phyloP scores from a whole-genome alignment of 2,113 vertebrate genomes.

The Oreochromis aureus region DNA sequence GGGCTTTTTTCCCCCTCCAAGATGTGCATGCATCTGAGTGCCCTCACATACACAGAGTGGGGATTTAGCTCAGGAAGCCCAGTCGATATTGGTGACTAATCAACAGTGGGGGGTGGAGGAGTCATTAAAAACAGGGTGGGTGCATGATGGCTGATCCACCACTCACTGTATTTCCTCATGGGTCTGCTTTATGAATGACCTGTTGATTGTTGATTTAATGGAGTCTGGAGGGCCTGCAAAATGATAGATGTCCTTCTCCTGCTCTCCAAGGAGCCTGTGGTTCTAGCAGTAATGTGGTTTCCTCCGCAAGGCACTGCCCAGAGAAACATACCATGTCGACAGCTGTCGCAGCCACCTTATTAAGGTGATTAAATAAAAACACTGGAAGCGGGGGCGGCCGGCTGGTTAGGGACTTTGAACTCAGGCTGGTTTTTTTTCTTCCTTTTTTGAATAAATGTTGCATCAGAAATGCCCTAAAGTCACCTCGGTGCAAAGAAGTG shows the following conservation, averaged over 20 bases:
- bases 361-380: slow-evolving; percentile 67
- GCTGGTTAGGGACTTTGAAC: slow-evolving; percentile 22
- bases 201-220: slow-evolving; percentile 65
- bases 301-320: slow-evolving; percentile 29
- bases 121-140: slow-evolving; percentile 31
- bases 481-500: neutral
- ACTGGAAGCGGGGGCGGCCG: slow-evolving; percentile 4
- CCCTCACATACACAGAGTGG: neutral
- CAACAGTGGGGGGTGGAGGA: slow-evolving; percentile 21
- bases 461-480: slow-evolving; percentile 22
- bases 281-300: slow-evolving; percentile 52
- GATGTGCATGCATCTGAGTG: neutral
- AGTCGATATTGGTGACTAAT: slow-evolving; percentile 56
- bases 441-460: neutral
- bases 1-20: neutral
- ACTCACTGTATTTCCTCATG: slow-evolving; percentile 29
- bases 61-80: slow-evolving; percentile 21
- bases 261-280: slow-evolving; percentile 35
- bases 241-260: slow-evolving; percentile 50
- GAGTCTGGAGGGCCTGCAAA: slow-evolving; percentile 35
- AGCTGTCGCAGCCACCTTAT: slow-evolving; percentile 61
- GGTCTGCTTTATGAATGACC: slow-evolving; percentile 56
- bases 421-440: neutral
- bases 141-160: slow-evolving; percentile 25
- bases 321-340: slow-evolving; percentile 43